Percentiles rank a stretch among this genome's conserved stretches.
Conservation (phyloP, 2,797 vertebrate species). For the Nyctibius grandis region DNA sequence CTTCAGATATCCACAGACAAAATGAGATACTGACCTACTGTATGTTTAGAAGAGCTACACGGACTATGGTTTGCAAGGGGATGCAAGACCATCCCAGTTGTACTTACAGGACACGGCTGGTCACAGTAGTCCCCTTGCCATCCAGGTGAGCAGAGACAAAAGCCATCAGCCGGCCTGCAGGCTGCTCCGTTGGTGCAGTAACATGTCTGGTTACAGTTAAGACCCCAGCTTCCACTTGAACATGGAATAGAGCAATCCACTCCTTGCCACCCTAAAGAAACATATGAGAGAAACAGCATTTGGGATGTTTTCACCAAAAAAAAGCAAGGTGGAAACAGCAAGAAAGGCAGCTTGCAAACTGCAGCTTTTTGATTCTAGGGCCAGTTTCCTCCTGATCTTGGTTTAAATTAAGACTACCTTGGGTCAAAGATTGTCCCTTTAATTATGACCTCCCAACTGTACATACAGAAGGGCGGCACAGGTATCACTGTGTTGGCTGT, state of each 20-base stretch:
- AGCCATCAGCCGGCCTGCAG: slow-evolving; percentile 87
- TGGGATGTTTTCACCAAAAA: background rate
- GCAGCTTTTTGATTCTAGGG: background rate
- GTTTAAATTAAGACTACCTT: background rate
- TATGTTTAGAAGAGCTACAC: background rate
- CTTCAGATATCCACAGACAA: background rate
- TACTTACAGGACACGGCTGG: slow-evolving; percentile 88
- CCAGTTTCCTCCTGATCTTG: background rate
- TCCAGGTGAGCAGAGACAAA: slow-evolving; percentile 88
- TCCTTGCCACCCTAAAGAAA: slow-evolving; percentile 89
- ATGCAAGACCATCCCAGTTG: background rate
- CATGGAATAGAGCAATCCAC: slow-evolving; percentile 91
- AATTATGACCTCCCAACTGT: background rate
- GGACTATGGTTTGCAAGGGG: background rate
- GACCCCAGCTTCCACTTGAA: slow-evolving; percentile 90
- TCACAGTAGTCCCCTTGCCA: slow-evolving; percentile 90
- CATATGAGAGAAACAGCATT: background rate
- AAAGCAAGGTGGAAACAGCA: background rate
- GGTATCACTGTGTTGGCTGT: background rate
- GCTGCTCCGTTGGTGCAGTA: slow-evolving; percentile 86
- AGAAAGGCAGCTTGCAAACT: background rate
- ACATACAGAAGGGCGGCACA: accelerated
- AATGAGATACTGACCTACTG: background rate
- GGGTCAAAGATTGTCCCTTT: background rate
- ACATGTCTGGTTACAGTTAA: slow-evolving; percentile 89